phyloP scores from a whole-genome alignment of 1,140 invertebrate genomes.

The Coelopa frigida region DNA sequence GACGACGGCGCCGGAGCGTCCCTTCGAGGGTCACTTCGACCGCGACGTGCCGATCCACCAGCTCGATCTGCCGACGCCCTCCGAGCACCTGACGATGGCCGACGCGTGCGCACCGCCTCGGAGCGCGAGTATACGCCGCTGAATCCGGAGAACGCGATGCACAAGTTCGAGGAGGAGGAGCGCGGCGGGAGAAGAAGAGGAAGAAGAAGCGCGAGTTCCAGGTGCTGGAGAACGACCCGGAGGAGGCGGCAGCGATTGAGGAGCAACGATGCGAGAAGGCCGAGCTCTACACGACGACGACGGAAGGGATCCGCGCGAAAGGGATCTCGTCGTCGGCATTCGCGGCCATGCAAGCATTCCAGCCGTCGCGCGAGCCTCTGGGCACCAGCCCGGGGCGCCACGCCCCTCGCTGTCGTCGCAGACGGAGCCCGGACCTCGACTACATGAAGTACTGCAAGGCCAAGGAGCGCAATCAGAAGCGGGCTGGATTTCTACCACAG shows the following conservation, averaged over 20 bases:
- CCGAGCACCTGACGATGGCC: constrained; percentile 39
- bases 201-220: constrained; percentile 39
- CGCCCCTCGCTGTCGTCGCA: constrained; percentile 21
- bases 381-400: constrained; percentile 19
- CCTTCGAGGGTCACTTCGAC: constrained; percentile 49
- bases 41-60: constrained; percentile 38
- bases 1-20: constrained; percentile 57
- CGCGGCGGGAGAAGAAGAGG: constrained; percentile 27
- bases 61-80: constrained; percentile 46
- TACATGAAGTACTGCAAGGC: constrained; percentile 35
- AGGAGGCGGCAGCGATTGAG: constrained; percentile 31
- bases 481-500: constrained; percentile 34
- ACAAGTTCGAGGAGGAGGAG: constrained; percentile 25
- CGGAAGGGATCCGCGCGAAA: constrained; percentile 14
- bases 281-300: constrained; percentile 25
- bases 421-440: constrained; percentile 27
- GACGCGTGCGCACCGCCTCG: constrained; percentile 48
- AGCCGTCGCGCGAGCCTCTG: constrained; percentile 36
- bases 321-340: constrained; percentile 34
- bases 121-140: constrained; percentile 38
- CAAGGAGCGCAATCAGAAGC: constrained; percentile 36
- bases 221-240: constrained; percentile 32
- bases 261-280: constrained; percentile 24
- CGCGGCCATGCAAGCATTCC: constrained; percentile 43
- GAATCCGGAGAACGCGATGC: constrained; percentile 36